Evolutionary conservation across 2,113 vertebrate genomes (phyloP).

Genomic region (Leptodactylus fuscus): DNA sequence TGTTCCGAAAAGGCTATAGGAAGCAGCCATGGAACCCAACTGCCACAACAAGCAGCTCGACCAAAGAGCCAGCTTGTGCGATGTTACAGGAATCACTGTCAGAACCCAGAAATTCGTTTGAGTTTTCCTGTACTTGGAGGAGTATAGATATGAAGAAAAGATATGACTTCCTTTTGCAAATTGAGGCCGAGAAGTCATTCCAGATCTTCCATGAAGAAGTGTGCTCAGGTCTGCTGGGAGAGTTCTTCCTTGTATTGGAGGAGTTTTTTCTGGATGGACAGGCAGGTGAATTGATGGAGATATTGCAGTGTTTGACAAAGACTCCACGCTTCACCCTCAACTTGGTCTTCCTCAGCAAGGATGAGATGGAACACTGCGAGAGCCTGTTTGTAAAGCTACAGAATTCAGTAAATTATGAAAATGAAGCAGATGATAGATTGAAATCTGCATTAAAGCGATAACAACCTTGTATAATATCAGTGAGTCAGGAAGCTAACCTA

Average conservation of each 20-base stretch:
- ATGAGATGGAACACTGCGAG: constrained; percentile 68
- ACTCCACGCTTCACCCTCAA: constrained; percentile 80
- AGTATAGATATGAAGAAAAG: constrained; percentile 68
- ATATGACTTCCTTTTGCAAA: constrained; percentile 75
- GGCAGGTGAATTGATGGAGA: constrained; percentile 59
- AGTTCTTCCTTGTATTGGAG: constrained; percentile 75
- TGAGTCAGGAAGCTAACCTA: neutral
- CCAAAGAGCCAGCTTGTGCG: constrained; percentile 29
- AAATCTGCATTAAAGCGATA: neutral
- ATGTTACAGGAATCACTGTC: constrained; percentile 18
- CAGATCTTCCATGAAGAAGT: constrained; percentile 79
- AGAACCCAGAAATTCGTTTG: constrained; percentile 72
- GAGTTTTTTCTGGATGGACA: constrained; percentile 68
- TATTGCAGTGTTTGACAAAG: constrained; percentile 73
- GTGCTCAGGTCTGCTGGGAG: constrained; percentile 82
- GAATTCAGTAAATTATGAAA: constrained; percentile 23
- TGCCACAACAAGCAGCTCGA: constrained; percentile 10
- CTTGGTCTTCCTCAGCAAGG: constrained; percentile 74
- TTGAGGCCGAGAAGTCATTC: constrained; percentile 73
- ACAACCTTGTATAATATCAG: constrained; percentile 23
- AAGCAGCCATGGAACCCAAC: constrained; percentile 83
- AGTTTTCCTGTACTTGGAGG: constrained; percentile 82
- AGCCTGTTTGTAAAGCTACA: constrained; percentile 75
- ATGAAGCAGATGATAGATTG: neutral
- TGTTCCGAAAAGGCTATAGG: constrained; percentile 64